phyloP scores from a whole-genome alignment of 2,797 vertebrate genomes.

The Harpagifer antarcticus region DNA sequence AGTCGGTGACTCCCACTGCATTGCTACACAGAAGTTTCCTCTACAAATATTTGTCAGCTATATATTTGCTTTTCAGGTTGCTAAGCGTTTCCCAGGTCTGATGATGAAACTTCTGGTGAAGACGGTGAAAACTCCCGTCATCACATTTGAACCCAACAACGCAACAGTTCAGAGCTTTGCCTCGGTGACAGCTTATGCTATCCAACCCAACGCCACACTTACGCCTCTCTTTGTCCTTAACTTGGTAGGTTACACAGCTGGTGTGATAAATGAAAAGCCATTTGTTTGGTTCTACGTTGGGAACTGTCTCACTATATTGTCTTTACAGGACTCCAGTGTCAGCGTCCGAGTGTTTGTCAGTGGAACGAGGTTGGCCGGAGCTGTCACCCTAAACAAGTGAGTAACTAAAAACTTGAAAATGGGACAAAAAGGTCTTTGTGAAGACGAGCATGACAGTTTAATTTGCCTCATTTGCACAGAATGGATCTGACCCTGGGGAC shows the following conservation, averaged over 20 bases:
- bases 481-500: slow-evolving; percentile 73
- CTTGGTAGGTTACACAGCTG: slow-evolving; percentile 71
- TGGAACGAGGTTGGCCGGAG: slow-evolving; percentile 71
- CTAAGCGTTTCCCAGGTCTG: slow-evolving; percentile 78
- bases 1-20: no score
- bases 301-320: neutral
- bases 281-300: neutral
- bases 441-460: slow-evolving; percentile 29
- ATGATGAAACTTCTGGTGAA: slow-evolving; percentile 82
- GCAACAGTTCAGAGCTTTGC: slow-evolving; percentile 58
- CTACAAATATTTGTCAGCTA: neutral
- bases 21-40: no score
- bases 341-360: slow-evolving; percentile 69
- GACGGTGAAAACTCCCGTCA: slow-evolving; percentile 45
- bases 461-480: slow-evolving; percentile 69
- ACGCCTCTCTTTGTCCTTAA: slow-evolving; percentile 82
- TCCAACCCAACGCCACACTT: slow-evolving; percentile 79
- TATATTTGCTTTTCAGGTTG: slow-evolving; percentile 65
- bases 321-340: slow-evolving; percentile 76
- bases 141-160: slow-evolving; percentile 73
- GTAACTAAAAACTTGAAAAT: slow-evolving; percentile 25
- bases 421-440: slow-evolving; percentile 20
- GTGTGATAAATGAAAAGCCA: neutral
- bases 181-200: slow-evolving; percentile 78
- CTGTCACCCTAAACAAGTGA: slow-evolving; percentile 79